Percentiles rank a stretch among this genome's conserved stretches.
These are phyloP conservation scores for Albula goreensis DNA, from an alignment of 2,113 vertebrate genomes.

Conservation along the genomic window DNA sequence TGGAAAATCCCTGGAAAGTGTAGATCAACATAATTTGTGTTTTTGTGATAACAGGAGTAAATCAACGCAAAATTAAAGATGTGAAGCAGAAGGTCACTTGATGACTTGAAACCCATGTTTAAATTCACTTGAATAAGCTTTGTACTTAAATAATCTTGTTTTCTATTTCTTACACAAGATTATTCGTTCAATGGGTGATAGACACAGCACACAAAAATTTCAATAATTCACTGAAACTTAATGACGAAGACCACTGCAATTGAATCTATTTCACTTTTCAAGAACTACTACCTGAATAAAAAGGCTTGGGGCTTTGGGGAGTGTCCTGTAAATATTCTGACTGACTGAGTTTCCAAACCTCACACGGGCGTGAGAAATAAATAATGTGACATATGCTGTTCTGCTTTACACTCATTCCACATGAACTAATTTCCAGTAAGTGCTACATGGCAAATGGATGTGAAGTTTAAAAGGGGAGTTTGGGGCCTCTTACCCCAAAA, in stretches of 20 bases:
- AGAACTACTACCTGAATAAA: background rate
- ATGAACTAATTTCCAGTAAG: background rate
- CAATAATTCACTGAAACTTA: background rate
- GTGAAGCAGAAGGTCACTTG: background rate
- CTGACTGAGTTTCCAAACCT: too few relatives aligned
- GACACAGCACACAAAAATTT: background rate
- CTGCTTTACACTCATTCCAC: background rate
- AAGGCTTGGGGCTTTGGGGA: background rate
- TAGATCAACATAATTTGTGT: background rate
- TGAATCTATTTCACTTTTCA: background rate
- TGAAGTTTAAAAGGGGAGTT: background rate
- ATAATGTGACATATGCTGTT: too few relatives aligned
- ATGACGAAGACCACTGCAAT: too few relatives aligned
- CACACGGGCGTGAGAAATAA: too few relatives aligned
- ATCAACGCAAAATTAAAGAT: background rate
- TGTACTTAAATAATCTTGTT: background rate
- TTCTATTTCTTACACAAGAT: background rate
- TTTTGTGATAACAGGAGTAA: background rate
- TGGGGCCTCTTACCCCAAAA: background rate
- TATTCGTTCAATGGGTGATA: background rate
- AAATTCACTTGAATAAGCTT: background rate
- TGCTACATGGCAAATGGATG: background rate
- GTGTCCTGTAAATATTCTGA: background rate
- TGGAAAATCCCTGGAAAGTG: background rate
- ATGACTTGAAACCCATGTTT: background rate